Conservation (phyloP, 1,140 invertebrate genomes). For the Brachionus manjavacas region DNA sequence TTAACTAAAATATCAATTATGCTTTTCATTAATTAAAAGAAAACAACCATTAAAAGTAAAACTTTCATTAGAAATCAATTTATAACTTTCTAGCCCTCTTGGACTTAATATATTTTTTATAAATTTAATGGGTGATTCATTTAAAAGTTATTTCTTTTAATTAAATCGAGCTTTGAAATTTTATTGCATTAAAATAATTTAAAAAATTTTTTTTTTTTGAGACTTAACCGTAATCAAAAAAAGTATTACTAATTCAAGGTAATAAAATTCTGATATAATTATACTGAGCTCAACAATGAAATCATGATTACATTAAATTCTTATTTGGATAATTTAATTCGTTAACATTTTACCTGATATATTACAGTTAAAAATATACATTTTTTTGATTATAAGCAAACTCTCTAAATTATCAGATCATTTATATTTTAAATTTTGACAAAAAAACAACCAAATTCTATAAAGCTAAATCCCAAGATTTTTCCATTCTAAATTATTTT, state of each 20-base stretch:
- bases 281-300: background rate
- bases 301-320: background rate
- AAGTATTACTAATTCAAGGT: background rate
- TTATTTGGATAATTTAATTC: background rate
- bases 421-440: no score
- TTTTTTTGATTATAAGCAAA: background rate
- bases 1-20: background rate
- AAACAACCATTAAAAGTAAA: background rate
- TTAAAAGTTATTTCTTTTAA: background rate
- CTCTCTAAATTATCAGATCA: background rate
- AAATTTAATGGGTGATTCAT: background rate
- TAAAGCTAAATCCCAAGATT: no score
- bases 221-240: background rate
- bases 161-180: background rate
- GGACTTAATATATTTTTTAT: background rate
- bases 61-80: background rate
- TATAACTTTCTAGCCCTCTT: background rate
- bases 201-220: background rate
- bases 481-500: no score
- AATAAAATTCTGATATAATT: background rate
- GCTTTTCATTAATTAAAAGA: background rate
- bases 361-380: background rate
- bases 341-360: background rate
- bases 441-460: no score
- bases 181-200: background rate